These are phyloP conservation scores for Embidobia sp. DNA, from an alignment of 2,888 invertebrate genomes.

Conservation along the genomic window DNA sequence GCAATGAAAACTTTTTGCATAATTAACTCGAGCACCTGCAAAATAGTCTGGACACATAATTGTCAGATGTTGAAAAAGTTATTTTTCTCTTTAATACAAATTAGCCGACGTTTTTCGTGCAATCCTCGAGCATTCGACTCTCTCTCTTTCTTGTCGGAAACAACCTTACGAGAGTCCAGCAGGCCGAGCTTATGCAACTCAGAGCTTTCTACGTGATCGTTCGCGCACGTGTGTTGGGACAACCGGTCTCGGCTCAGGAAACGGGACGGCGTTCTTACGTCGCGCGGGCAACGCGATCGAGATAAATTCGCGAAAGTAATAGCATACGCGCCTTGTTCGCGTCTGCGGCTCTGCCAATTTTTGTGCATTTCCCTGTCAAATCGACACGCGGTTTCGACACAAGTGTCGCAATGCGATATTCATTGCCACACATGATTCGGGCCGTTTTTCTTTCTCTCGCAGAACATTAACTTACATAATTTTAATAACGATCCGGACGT, in stretches of 20 bases:
- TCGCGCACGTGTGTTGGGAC: conserved; percentile 55
- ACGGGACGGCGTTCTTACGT: conserved; percentile 58
- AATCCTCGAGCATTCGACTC: conserved; percentile 23
- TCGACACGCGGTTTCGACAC: conserved; percentile 46
- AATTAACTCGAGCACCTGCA: no score
- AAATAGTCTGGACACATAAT: no score
- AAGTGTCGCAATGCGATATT: conserved; percentile 37
- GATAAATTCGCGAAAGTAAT: conserved; percentile 71
- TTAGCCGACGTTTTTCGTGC: conserved; percentile 8
- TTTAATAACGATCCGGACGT: neutral
- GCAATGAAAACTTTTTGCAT: no score
- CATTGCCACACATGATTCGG: conserved; percentile 33
- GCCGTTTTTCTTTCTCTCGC: conserved; percentile 1
- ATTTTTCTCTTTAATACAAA: conserved; percentile 3
- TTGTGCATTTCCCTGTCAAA: conserved; percentile 36
- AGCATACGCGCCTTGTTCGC: conserved; percentile 27
- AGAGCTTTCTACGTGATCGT: conserved; percentile 63
- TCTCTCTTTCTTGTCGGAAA: conserved; percentile 56
- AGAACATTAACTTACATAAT: conserved; percentile 25
- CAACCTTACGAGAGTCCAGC: conserved; percentile 43
- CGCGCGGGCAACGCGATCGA: conserved; percentile 59
- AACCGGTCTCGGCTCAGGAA: conserved; percentile 66
- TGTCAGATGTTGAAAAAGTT: no score
- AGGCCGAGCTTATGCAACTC: conserved; percentile 58
- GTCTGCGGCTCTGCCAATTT: conserved; percentile 51